Conservation (phyloP, 2,888 invertebrate genomes). For the Hemithea aestivaria region DNA sequence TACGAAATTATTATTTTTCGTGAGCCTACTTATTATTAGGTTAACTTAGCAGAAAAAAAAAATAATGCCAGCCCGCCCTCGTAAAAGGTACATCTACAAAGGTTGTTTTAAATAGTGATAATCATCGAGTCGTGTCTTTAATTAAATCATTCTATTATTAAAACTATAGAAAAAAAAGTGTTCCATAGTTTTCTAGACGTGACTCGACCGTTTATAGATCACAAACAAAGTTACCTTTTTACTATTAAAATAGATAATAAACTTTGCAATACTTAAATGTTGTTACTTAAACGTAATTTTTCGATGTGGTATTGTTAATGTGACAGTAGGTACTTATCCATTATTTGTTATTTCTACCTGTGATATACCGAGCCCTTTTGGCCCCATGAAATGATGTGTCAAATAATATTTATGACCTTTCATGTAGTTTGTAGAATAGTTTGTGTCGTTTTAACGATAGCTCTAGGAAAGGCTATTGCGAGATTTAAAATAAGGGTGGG, state of each 20-base stretch:
- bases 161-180: no score
- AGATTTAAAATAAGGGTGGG: not conserved
- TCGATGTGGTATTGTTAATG: constrained; percentile 16
- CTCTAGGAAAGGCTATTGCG: constrained; percentile 1
- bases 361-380: constrained; percentile 29
- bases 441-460: constrained; percentile 1
- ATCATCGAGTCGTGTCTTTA: constrained; percentile 5
- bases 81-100: not conserved
- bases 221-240: constrained; percentile 25
- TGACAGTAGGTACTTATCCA: constrained; percentile 27
- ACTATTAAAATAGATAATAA: constrained; percentile 15
- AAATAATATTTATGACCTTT: constrained; percentile 22
- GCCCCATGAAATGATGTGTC: constrained; percentile 29
- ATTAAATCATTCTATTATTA: no score
- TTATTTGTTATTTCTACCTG: constrained; percentile 26
- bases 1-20: no score
- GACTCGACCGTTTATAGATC: constrained; percentile 12
- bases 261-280: constrained; percentile 11
- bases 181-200: constrained; percentile 7
- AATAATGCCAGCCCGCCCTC: no score
- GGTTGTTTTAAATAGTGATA: constrained; percentile 3
- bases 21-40: no score
- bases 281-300: constrained; percentile 11
- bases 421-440: constrained; percentile 10
- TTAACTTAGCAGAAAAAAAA: no score